Evolutionary conservation across 2,113 vertebrate genomes (phyloP).

Genomic region (Caranx ignobilis): DNA sequence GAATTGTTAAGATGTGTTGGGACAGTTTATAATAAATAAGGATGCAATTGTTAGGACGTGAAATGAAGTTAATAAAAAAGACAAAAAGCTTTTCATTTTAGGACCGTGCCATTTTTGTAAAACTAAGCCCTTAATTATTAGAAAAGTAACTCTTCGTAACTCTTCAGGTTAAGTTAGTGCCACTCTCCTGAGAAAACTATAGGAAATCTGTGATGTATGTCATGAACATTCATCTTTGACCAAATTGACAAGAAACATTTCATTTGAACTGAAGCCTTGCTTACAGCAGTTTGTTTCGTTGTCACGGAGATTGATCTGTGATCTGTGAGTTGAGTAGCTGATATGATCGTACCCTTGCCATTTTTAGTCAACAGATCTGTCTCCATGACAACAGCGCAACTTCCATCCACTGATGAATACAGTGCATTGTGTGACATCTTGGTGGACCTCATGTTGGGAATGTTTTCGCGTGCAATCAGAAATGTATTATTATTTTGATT

Average conservation of each 20-base stretch:
- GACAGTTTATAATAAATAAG: too few species aligned
- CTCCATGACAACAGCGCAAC: neutral
- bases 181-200: neutral
- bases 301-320: neutral
- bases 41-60: too few species aligned
- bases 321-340: constrained; percentile 1
- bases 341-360: neutral
- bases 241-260: neutral
- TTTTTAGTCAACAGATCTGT: neutral
- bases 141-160: too few species aligned
- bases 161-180: too few species aligned
- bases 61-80: too few species aligned
- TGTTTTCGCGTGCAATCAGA: neutral
- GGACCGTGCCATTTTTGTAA: too few species aligned
- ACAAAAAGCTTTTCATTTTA: too few species aligned
- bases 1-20: too few species aligned
- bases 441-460: neutral
- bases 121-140: too few species aligned
- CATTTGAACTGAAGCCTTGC: too few species aligned
- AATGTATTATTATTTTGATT: neutral
- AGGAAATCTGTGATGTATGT: neutral
- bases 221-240: neutral
- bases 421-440: neutral
- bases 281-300: neutral
- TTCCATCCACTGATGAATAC: neutral